phyloP scores from a whole-genome alignment of 2,797 vertebrate genomes.

The Otolemur crassicaudatus region DNA sequence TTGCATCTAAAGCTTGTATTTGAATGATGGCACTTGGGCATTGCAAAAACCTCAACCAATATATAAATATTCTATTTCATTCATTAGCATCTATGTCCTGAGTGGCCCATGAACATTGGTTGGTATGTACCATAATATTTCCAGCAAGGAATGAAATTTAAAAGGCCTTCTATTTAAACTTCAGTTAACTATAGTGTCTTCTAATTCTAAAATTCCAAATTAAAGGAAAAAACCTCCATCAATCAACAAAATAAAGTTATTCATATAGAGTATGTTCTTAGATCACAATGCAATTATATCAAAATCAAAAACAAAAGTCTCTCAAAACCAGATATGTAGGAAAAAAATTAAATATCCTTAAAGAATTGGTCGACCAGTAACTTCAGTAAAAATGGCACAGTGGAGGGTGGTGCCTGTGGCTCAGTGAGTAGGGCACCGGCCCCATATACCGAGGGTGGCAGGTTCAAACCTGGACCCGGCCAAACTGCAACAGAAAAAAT shows the following conservation, averaged over 20 bases:
- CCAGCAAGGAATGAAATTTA: constrained; percentile 18
- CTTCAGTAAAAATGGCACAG: not conserved
- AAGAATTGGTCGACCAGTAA: not conserved
- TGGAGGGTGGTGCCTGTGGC: not conserved
- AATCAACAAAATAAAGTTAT: constrained; percentile 47
- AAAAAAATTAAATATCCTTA: constrained; percentile 19
- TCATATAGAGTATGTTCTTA: not conserved
- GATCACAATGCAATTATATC: not conserved
- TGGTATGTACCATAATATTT: not conserved
- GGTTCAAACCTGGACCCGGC: too few species aligned
- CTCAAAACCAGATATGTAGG: not conserved
- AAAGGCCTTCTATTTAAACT: constrained; percentile 24
- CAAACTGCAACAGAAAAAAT: too few species aligned
- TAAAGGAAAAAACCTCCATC: constrained; percentile 1
- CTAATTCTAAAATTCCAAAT: constrained; percentile 52
- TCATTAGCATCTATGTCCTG: not conserved
- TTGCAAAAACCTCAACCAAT: constrained; percentile 2
- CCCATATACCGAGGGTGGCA: too few species aligned
- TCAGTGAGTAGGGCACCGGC: too few species aligned
- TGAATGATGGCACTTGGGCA: not conserved
- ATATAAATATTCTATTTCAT: constrained; percentile 23
- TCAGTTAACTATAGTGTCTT: constrained; percentile 33
- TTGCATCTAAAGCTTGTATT: constrained; percentile 17
- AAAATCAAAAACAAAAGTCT: constrained; percentile 17
- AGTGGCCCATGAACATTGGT: not conserved